Evolutionary conservation across 2,888 invertebrate genomes (phyloP).

Genomic region (Endotricha flammealis): DNA sequence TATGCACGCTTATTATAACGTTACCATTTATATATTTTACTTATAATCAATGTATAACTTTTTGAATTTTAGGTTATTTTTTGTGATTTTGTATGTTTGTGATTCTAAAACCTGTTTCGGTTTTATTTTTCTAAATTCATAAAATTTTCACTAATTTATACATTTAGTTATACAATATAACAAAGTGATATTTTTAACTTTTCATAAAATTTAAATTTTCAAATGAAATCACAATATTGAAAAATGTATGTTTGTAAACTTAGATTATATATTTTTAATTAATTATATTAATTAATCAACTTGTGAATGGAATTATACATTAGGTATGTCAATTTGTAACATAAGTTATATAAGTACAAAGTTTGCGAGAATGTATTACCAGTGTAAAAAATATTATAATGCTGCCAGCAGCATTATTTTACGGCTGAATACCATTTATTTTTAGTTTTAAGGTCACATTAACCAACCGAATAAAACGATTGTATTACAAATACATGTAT

Average conservation of each 20-base stretch:
- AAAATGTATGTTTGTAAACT: background rate
- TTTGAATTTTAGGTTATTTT: background rate
- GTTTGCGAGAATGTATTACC: constrained; percentile 39
- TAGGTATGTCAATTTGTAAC: constrained; percentile 12
- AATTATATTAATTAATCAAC: background rate
- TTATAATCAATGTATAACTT: constrained; percentile 4
- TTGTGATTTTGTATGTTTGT: background rate
- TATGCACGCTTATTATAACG: constrained; percentile 13
- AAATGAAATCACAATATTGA: background rate
- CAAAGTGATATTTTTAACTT: background rate
- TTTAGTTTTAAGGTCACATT: constrained; percentile 56
- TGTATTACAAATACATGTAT: constrained; percentile 10
- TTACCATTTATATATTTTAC: constrained; percentile 16
- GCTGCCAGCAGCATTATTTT: constrained; percentile 36
- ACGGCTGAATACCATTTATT: constrained; percentile 68
- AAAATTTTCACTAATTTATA: background rate
- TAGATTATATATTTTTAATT: background rate
- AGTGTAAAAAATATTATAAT: constrained; percentile 48
- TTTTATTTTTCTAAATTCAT: background rate
- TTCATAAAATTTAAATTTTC: background rate
- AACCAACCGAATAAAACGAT: constrained; percentile 32
- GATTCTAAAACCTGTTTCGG: no score
- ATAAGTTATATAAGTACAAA: constrained; percentile 58
- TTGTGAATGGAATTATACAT: background rate
- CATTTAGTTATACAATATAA: background rate